A percentile compares a stretch with the other conserved stretches of the same genome.
Conservation (phyloP, 2,888 invertebrate species). For the Linnaemya vulpina region DNA sequence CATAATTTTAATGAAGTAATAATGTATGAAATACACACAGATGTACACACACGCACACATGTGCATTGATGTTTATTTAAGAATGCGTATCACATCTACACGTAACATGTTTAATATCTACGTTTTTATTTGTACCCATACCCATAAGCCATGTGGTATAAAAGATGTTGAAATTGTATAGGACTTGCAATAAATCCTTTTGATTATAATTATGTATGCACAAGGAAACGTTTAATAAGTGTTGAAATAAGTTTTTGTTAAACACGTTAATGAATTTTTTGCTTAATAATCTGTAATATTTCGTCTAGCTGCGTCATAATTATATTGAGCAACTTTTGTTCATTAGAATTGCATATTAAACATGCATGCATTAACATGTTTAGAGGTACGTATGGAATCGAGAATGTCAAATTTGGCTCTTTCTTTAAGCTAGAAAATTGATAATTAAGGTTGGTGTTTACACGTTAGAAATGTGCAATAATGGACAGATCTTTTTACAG, state of each 20-base stretch:
- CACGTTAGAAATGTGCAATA: too few species aligned
- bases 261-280: constrained; percentile 56
- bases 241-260: constrained; percentile 37
- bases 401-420: too few species aligned
- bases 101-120: constrained; percentile 2
- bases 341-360: neutral
- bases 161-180: constrained; percentile 32
- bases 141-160: neutral
- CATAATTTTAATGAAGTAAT: constrained; percentile 68
- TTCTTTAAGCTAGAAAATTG: too few species aligned
- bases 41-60: neutral
- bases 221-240: constrained; percentile 59
- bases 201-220: constrained; percentile 41
- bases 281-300: constrained; percentile 45
- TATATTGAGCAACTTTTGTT: constrained; percentile 19
- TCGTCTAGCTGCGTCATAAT: constrained; percentile 28
- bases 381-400: too few species aligned
- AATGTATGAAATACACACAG: constrained; percentile 56
- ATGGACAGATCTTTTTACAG: too few species aligned
- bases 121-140: constrained; percentile 3
- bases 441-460: too few species aligned
- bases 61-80: constrained; percentile 13
- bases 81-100: constrained; percentile 34
- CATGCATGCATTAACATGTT: too few species aligned
- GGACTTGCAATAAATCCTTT: constrained; percentile 54